Conservation (phyloP, 1,140 invertebrate genomes). For the Eriosoma lanigerum region DNA sequence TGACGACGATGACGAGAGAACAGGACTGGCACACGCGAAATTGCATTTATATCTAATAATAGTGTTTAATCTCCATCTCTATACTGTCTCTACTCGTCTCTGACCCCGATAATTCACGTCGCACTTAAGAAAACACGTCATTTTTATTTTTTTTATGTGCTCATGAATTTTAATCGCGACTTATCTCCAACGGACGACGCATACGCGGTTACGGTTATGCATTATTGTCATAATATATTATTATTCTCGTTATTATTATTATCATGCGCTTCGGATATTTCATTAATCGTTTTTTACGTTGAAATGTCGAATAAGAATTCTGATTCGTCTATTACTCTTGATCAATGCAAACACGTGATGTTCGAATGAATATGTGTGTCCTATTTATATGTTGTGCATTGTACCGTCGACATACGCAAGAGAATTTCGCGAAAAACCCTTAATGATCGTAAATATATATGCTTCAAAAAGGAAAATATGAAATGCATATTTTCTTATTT, state of each 20-base stretch:
- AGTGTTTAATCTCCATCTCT: background rate
- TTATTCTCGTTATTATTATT: too few species aligned
- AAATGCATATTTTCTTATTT: background rate
- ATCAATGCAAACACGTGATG: constrained; percentile 5
- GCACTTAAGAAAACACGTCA: constrained; percentile 1
- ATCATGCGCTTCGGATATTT: background rate
- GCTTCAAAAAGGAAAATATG: background rate
- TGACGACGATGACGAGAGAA: background rate
- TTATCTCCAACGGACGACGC: background rate
- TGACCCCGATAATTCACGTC: constrained; percentile 10
- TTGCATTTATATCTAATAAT: background rate
- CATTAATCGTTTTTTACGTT: background rate
- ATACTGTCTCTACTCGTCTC: background rate
- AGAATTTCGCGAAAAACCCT: too few species aligned
- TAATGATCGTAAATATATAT: too few species aligned
- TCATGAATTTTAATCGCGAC: constrained; percentile 46
- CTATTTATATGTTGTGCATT: too few species aligned
- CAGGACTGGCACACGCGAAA: too few species aligned
- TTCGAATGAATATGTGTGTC: too few species aligned
- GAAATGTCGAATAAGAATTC: background rate
- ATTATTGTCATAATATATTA: too few species aligned
- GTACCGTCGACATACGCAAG: too few species aligned
- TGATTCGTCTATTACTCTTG: constrained; percentile 6
- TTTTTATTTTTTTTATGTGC: constrained; percentile 12
- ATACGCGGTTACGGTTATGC: background rate